Percentiles rank a stretch among this genome's conserved stretches.
Conservation (phyloP, 2,888 invertebrate species). For the Augochlorella aurata region DNA sequence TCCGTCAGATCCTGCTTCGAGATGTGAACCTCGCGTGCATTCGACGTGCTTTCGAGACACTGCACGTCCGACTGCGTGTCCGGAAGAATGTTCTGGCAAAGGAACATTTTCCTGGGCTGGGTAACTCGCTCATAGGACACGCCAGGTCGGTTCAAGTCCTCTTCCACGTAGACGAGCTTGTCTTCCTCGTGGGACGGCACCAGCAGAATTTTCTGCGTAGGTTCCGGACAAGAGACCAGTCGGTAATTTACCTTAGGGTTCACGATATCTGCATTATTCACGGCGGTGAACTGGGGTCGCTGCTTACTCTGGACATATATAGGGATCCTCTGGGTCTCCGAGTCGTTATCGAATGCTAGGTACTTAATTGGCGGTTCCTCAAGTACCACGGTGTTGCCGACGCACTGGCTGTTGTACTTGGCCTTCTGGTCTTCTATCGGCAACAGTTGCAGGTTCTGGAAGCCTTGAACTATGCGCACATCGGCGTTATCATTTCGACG, state of each 20-base stretch:
- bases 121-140: constrained; percentile 6
- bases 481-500: constrained; percentile 12
- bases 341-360: constrained; percentile 31
- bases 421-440: constrained; percentile 7
- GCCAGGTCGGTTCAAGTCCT: constrained; percentile 3
- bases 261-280: constrained; percentile 12
- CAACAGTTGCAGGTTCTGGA: constrained; percentile 39
- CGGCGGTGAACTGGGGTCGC: constrained; percentile 9
- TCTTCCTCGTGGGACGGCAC: constrained; percentile 28
- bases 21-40: constrained; percentile 23
- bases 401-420: not conserved
- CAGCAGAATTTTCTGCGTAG: constrained; percentile 27
- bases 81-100: constrained; percentile 8
- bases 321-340: constrained; percentile 26
- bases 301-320: constrained; percentile 26
- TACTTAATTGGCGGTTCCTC: constrained; percentile 43
- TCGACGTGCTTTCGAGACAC: constrained; percentile 1
- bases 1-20: constrained; percentile 23
- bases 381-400: constrained; percentile 4
- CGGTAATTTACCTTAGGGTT: constrained; percentile 22
- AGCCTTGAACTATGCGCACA: constrained; percentile 29
- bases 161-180: constrained; percentile 25
- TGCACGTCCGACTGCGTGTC: not conserved
- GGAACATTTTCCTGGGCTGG: constrained; percentile 10
- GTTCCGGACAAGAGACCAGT: constrained; percentile 18